Evolutionary conservation across 1,140 invertebrate species (phyloP).

Genomic region (Drosophila pruinosa): DNA sequence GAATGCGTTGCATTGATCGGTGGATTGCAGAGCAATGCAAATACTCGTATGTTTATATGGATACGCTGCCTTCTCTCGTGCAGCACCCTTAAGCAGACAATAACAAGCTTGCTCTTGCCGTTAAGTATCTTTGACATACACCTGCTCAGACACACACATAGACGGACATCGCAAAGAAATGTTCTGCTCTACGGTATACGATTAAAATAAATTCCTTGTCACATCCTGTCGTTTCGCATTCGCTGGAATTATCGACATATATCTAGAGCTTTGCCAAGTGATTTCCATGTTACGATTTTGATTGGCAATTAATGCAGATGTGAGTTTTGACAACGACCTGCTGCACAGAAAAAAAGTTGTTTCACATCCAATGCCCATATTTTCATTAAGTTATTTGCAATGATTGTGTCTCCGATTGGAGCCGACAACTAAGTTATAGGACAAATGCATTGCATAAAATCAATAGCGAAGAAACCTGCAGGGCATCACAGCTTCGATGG

Average conservation of each 20-base stretch:
- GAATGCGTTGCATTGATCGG: slow-evolving; percentile 64
- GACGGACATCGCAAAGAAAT: slow-evolving; percentile 11
- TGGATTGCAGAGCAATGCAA: slow-evolving; percentile 15
- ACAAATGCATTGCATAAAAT: not conserved
- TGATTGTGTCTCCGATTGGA: not conserved
- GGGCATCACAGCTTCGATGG: slow-evolving; percentile 29
- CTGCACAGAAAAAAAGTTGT: slow-evolving; percentile 16
- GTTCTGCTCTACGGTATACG: slow-evolving; percentile 1
- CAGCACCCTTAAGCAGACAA: not conserved
- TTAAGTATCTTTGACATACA: slow-evolving; percentile 48
- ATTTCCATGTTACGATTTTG: slow-evolving; percentile 53
- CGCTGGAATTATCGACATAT: slow-evolving; percentile 17
- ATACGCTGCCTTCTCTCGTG: not conserved
- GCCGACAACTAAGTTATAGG: no score
- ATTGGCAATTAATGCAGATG: slow-evolving; percentile 71
- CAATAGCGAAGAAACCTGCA: no score
- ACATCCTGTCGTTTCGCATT: slow-evolving; percentile 29
- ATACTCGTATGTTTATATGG: slow-evolving; percentile 11
- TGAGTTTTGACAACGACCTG: slow-evolving; percentile 38
- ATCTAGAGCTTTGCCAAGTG: slow-evolving; percentile 30
- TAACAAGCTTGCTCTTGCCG: not conserved
- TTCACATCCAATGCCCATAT: slow-evolving; percentile 20
- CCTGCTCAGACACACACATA: slow-evolving; percentile 36
- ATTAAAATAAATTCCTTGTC: slow-evolving; percentile 14
- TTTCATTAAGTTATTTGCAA: slow-evolving; percentile 78